Base-by-base conservation (phyloP, 53 echinoderm and acorn worm genomes). In the Luidia sarsii region DNA sequence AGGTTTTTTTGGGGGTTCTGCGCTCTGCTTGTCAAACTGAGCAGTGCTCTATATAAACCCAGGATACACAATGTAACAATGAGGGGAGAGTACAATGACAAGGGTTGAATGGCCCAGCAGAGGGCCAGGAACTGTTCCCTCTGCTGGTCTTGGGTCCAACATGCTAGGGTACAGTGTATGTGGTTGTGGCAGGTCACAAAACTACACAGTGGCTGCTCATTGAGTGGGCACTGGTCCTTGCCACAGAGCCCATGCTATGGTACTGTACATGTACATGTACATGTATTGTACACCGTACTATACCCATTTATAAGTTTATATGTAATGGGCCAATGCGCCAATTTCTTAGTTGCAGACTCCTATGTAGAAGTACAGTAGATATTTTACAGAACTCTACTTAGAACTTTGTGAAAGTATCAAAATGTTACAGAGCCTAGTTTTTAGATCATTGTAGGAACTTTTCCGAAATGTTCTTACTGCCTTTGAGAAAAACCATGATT, bases 11-110 rank as follows among this genome's bases (percentile, higher is more conserved):
- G 31, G 45, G 59, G 25, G 8, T 41, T 77, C 77, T 27, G 31
- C 48, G 59, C 39, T 7, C 41, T 45, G 30, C 77, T 45, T 59
- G 77, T 45, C 77, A 55, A n/a, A 15, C 16, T 77, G 28, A 77
- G 74, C 57, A n/a, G n/a, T 65, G n/a, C 52, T 52, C 11, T 69
- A 16, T 60, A 61, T 61, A 60, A 77, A 77, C 77, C 6, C 5
- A 60, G 62, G 77, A 61, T 59, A 77, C 77, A 5, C 5, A 60
- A 48, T 59, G 48, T 59, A 45, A 77, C 77, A 77, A 61, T 77
- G 31, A 32, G 1, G 27, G 33, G 55, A 55, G 41, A 23, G 15
- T 4, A 59, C 59, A 77, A 77, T 59, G 45, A 61, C 19, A 19
- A 41, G 48, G 19, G 43, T 60, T 77, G 45, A 48, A 77, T 77